phyloP scores from a whole-genome alignment of 2,113 vertebrate species.

The Phasianus colchicus region DNA sequence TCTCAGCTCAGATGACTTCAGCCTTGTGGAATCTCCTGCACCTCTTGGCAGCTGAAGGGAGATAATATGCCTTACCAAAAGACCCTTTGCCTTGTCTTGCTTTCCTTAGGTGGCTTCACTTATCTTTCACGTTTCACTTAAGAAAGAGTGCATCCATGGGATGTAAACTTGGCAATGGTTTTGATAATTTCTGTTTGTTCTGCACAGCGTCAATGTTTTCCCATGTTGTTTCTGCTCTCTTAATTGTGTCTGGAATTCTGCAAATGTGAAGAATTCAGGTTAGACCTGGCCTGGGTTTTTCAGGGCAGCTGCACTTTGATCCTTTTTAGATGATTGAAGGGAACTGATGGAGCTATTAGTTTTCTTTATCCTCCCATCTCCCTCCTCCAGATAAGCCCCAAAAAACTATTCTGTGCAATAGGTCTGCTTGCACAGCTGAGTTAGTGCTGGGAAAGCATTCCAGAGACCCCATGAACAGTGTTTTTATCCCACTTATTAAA shows the following conservation, averaged over 20 bases:
- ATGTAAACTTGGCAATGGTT: conserved; percentile 62
- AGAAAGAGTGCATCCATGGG: conserved; percentile 25
- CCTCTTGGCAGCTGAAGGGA: not conserved
- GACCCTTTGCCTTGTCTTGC: not conserved
- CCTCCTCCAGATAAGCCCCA: not conserved
- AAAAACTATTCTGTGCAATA: conserved; percentile 12
- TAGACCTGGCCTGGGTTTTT: conserved; percentile 69
- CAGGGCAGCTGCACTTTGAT: conserved; percentile 68
- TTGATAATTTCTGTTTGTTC: conserved; percentile 57
- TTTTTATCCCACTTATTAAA: not conserved
- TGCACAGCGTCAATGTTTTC: not conserved
- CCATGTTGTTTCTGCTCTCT: conserved; percentile 43
- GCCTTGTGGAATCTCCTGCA: conserved; percentile 33
- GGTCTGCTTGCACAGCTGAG: not conserved
- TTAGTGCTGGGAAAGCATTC: not conserved
- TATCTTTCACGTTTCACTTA: conserved; percentile 21
- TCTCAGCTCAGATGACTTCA: conserved; percentile 55
- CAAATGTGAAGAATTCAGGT: conserved; percentile 74
- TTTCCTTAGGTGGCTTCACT: conserved; percentile 28
- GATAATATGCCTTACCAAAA: conserved; percentile 6
- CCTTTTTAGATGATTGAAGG: conserved; percentile 62
- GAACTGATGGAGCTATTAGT: conserved; percentile 20
- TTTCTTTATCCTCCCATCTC: conserved; percentile 19
- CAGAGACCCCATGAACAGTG: not conserved
- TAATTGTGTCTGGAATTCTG: conserved; percentile 71